phyloP scores from a whole-genome alignment of 2,113 vertebrate species.

The Dendropsophus ebraccatus region DNA sequence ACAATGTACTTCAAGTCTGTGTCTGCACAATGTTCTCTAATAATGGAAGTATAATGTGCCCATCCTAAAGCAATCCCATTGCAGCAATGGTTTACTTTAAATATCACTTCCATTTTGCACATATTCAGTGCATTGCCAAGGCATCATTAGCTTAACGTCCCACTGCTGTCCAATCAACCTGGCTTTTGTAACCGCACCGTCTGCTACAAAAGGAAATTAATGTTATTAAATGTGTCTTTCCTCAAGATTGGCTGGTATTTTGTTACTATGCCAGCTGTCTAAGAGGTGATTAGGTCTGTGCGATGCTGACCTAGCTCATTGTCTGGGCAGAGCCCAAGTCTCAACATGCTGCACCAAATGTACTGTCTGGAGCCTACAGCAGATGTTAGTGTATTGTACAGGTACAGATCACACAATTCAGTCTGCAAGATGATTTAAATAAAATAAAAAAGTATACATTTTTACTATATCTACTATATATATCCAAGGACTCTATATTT shows the following conservation, averaged over 20 bases:
- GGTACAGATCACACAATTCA: slow-evolving; percentile 67
- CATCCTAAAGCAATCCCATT: slow-evolving; percentile 61
- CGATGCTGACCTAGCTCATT: slow-evolving; percentile 65
- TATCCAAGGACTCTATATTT: background rate
- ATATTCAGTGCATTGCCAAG: slow-evolving; percentile 69
- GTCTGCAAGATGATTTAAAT: slow-evolving; percentile 52
- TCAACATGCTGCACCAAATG: slow-evolving; percentile 36
- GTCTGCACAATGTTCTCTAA: slow-evolving; percentile 72
- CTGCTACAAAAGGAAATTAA: slow-evolving; percentile 75
- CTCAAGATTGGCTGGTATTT: slow-evolving; percentile 70
- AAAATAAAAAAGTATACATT: background rate
- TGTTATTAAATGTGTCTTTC: slow-evolving; percentile 65
- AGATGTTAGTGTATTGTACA: slow-evolving; percentile 74
- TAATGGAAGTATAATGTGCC: slow-evolving; percentile 65
- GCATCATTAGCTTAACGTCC: slow-evolving; percentile 77
- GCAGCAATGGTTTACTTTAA: slow-evolving; percentile 68
- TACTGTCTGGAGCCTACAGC: slow-evolving; percentile 63
- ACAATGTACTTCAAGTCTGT: slow-evolving; percentile 68
- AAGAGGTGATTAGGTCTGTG: slow-evolving; percentile 64
- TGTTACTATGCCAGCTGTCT: slow-evolving; percentile 77
- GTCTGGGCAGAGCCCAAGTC: slow-evolving; percentile 61
- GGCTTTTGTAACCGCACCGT: slow-evolving; percentile 75
- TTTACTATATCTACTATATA: background rate
- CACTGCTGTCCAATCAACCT: slow-evolving; percentile 68
- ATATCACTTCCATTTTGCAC: slow-evolving; percentile 66